Conservation (phyloP, 1,140 invertebrate species). For the Camponotus pennsylvanicus region DNA sequence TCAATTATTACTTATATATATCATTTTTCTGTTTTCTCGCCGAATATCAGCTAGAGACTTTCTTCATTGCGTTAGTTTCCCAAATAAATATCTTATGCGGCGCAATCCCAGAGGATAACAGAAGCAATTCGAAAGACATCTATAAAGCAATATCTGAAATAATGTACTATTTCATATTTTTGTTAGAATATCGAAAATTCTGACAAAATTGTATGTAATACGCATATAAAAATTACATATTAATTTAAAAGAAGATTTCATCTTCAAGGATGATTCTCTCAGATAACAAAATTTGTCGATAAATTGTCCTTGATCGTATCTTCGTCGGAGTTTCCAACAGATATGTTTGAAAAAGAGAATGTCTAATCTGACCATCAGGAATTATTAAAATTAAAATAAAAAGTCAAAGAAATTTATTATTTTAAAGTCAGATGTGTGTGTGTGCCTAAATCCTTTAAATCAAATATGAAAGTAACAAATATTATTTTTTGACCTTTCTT, state of each 20-base stretch:
- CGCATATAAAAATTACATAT: background rate
- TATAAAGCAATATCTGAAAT: slow-evolving; percentile 35
- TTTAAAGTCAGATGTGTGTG: background rate
- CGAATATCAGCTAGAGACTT: background rate
- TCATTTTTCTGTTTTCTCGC: background rate
- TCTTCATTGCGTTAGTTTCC: slow-evolving; percentile 22
- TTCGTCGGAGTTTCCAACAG: too few relatives aligned
- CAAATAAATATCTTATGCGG: background rate
- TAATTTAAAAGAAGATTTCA: background rate
- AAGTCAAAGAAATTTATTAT: background rate
- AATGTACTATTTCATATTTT: background rate
- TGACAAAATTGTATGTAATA: background rate
- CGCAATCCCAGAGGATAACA: slow-evolving; percentile 35
- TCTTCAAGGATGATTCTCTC: background rate
- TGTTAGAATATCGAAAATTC: background rate
- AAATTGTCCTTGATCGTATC: background rate
- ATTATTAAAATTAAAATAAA: too few relatives aligned
- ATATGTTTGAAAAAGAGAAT: too few relatives aligned
- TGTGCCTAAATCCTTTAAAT: background rate
- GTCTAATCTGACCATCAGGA: too few relatives aligned
- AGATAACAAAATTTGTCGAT: background rate
- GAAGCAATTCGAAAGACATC: slow-evolving; percentile 4
- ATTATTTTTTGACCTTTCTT: too few relatives aligned
- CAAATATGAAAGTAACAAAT: too few relatives aligned
- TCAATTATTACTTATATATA: background rate